Base-by-base conservation (phyloP, 2,797 vertebrate species). In the Spheniscus humboldti region DNA sequence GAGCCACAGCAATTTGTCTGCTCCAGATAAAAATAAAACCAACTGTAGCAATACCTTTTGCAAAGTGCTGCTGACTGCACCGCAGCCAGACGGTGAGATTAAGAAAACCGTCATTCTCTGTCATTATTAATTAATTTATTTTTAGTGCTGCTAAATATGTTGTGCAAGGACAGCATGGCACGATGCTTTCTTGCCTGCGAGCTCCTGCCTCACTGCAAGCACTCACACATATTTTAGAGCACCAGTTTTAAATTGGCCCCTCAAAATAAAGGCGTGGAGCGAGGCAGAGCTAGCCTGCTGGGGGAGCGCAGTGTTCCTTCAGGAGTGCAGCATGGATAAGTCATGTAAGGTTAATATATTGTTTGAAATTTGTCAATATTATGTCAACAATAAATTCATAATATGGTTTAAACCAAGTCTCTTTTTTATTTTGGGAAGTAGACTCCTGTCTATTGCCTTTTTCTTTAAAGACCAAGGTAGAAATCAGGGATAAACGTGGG, bases 281-380 rank as follows among this genome's bases (percentile, higher is more conserved):
- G 31, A 35, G 47, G 45, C 41, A 41, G 18, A 74, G 43, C 18
- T 3, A 19, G 3, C 5, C 27, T 64, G 33, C 52, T 15, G 37
- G 5, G 39, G 20, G 3, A 33, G 14, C 2, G 2, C 1, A 0
- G 22, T 20, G 17, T 47, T 86, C 60, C 52, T n/a, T 47, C 20
- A 55, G 33, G 47, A 62, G 4, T 25, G 33, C 12, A 24, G 12
- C 28, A 47, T 1, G 3, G 30, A 16, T 47, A 77, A 33, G 6
- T 67, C 27, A 18, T 25, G 4, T 31, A 39, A 68, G 8, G 8
- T n/a, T 72, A 56, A 83, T 33, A 66, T 88, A 24, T 23, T 48
- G 19, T 55, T 75, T 90, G 59, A 80, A 81, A 94, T 53, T 47
- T 62, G 33, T 39, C 71, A 59, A 9, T 28, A 75, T 78, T 60